phyloP scores from a whole-genome alignment of 2,888 invertebrate genomes.

The Pristionchus exspectatus region DNA sequence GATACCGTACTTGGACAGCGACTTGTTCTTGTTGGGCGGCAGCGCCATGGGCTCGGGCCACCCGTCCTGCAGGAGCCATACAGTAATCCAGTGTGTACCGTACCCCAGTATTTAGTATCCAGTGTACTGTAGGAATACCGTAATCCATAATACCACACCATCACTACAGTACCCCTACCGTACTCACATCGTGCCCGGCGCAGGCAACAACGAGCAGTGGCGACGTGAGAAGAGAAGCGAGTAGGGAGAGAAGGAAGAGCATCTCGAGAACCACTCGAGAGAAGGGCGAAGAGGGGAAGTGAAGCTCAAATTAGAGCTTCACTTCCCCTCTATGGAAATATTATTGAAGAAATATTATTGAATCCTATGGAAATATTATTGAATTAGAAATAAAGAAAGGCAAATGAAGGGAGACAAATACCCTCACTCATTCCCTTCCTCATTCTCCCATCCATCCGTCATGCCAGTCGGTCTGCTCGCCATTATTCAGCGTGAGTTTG shows the following conservation, averaged over 20 bases:
- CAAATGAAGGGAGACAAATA: not conserved
- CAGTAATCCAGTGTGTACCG: not conserved
- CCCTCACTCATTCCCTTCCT: not conserved
- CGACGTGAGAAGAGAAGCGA: not conserved
- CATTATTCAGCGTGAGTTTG: not conserved
- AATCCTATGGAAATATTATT: not conserved
- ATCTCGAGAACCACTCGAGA: not conserved
- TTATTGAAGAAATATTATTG: not conserved
- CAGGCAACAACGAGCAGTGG: not conserved
- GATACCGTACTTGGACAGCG: not conserved
- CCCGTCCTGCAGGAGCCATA: not conserved
- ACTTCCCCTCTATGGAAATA: not conserved
- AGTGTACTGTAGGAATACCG: too few species aligned
- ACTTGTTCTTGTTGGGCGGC: not conserved
- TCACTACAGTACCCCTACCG: not conserved
- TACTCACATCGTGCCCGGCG: not conserved
- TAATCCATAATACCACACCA: too few species aligned
- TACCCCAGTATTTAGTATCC: too few species aligned
- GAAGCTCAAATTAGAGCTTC: not conserved
- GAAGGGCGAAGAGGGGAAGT: not conserved
- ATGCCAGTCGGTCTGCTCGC: constrained; percentile 6
- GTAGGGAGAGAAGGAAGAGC: not conserved
- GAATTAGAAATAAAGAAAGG: not conserved
- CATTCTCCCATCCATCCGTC: not conserved
- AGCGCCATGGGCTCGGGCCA: not conserved